These are phyloP conservation scores for Acrobasis repandana DNA, from an alignment of 2,888 invertebrate genomes.

Conservation along the genomic window DNA sequence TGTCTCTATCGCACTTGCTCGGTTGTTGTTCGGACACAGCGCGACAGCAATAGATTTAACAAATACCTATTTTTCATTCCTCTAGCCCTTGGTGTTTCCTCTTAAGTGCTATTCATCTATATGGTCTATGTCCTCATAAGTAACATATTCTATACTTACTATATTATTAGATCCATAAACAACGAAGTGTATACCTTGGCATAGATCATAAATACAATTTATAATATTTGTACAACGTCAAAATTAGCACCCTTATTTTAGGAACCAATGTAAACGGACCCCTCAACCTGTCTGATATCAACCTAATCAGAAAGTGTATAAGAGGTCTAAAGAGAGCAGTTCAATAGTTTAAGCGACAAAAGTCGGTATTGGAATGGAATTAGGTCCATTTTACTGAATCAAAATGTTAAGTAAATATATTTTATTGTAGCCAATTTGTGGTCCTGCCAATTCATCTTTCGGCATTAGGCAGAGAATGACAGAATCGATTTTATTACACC, in stretches of 20 bases:
- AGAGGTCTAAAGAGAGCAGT: slow-evolving; percentile 1
- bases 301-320: neutral
- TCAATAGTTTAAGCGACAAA: neutral
- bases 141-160: too few relatives aligned
- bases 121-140: too few relatives aligned
- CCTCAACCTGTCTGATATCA: slow-evolving; percentile 5
- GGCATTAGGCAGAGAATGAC: slow-evolving; percentile 60
- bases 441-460: slow-evolving; percentile 66
- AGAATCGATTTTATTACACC: slow-evolving; percentile 56
- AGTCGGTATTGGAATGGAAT: slow-evolving; percentile 1
- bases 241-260: slow-evolving; percentile 39
- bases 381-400: slow-evolving; percentile 32
- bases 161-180: neutral
- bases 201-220: slow-evolving; percentile 44
- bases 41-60: too few relatives aligned
- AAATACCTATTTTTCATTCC: too few relatives aligned
- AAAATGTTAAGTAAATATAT: slow-evolving; percentile 35
- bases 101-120: too few relatives aligned
- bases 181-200: slow-evolving; percentile 1
- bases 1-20: too few relatives aligned
- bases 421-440: slow-evolving; percentile 62
- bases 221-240: slow-evolving; percentile 52
- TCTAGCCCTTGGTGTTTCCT: too few relatives aligned
- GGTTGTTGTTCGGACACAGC: too few relatives aligned
- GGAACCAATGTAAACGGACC: slow-evolving; percentile 37